Percentiles rank a stretch among this genome's conserved stretches.
These are phyloP conservation scores for Daubentonia madagascariensis DNA, from an alignment of 2,113 vertebrate species.

Conservation along the genomic window DNA sequence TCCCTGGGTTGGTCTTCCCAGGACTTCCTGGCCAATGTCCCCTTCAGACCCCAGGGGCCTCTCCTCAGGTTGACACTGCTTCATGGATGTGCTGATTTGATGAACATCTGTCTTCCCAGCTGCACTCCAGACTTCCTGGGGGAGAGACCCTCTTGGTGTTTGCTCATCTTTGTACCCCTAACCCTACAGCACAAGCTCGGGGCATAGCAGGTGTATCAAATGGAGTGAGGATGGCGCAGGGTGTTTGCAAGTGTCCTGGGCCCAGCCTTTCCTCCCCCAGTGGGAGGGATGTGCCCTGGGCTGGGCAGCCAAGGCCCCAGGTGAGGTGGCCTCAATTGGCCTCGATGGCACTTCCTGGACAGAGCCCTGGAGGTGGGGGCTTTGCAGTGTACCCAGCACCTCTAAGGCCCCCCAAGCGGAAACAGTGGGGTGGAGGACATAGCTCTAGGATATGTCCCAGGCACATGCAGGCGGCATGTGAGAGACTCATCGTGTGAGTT, in stretches of 20 bases:
- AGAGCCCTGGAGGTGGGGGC: fast-evolving
- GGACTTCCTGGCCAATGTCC: not conserved
- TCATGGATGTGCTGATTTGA: too few species aligned
- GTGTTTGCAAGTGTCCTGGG: not conserved
- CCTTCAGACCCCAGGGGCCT: not conserved
- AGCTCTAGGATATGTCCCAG: fast-evolving
- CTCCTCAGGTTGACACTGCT: not conserved
- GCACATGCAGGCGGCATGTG: too few species aligned
- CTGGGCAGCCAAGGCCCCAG: not conserved
- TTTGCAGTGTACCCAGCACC: not conserved
- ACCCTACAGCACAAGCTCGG: not conserved
- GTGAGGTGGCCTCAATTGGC: not conserved
- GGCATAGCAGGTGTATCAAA: not conserved
- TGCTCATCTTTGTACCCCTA: not conserved
- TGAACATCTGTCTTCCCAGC: not conserved
- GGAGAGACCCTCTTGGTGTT: not conserved
- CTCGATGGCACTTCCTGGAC: not conserved
- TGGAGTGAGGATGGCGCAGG: not conserved
- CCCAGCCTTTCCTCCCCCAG: not conserved
- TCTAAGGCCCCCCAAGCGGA: fast-evolving
- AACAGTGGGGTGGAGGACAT: not conserved
- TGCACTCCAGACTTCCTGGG: not conserved
- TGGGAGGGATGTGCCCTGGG: not conserved
- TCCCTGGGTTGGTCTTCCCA: not conserved
- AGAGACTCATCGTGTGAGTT: fast-evolving